Evolutionary conservation across 1,140 invertebrate species (phyloP).

Genomic region (Drosophila suzukii): DNA sequence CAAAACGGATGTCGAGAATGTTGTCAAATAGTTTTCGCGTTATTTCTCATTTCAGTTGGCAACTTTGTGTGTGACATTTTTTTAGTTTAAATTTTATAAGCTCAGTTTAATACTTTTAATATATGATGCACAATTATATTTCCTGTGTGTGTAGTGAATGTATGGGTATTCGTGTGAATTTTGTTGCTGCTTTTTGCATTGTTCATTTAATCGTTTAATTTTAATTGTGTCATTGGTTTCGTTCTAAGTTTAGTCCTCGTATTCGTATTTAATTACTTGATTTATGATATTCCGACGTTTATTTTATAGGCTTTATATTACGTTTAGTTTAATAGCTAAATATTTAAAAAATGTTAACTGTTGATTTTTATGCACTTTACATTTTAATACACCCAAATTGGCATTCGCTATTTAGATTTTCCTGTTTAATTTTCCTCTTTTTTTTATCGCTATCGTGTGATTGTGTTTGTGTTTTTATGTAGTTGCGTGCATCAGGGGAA

Average conservation of each 20-base stretch:
- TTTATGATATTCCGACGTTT: constrained; percentile 70
- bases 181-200: constrained; percentile 37
- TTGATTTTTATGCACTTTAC: constrained; percentile 85
- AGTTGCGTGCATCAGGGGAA: constrained; percentile 2
- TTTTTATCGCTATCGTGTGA: constrained; percentile 23
- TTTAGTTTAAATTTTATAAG: constrained; percentile 75
- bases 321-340: constrained; percentile 85
- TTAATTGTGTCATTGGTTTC: constrained; percentile 15
- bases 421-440: constrained; percentile 37
- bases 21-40: constrained; percentile 67
- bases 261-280: constrained; percentile 47
- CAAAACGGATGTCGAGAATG: constrained; percentile 72
- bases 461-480: not conserved
- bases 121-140: constrained; percentile 74
- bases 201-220: constrained; percentile 15
- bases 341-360: constrained; percentile 86
- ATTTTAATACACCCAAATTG: constrained; percentile 70
- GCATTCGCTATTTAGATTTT: constrained; percentile 66
- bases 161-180: constrained; percentile 32
- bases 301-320: constrained; percentile 85
- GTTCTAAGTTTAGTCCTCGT: constrained; percentile 26
- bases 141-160: constrained; percentile 49
- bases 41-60: constrained; percentile 15
- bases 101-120: constrained; percentile 81
- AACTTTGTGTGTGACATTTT: constrained; percentile 40